Conservation (phyloP, 2,797 vertebrate genomes). For the Pipistrellus pygmaeus region DNA sequence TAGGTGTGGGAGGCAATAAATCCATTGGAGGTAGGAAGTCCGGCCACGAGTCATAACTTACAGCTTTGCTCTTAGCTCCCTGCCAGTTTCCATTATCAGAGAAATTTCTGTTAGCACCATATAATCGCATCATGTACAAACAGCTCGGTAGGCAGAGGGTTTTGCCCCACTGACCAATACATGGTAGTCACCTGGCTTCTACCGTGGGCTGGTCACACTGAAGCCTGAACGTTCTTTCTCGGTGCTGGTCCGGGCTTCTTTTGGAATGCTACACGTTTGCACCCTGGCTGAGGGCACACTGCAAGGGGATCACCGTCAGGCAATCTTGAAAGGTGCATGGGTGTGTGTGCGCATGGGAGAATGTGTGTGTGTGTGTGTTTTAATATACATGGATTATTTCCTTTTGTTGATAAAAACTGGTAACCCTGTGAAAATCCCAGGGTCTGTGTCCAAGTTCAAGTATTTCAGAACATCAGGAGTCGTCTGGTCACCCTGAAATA, state of each 20-base stretch:
- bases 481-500: conserved; percentile 45
- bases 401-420: conserved; percentile 49
- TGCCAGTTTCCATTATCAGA: conserved; percentile 85
- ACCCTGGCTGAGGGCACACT: background rate
- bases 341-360: background rate
- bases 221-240: conserved; percentile 78
- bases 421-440: background rate
- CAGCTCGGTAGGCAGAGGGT: conserved; percentile 75
- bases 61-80: conserved; percentile 83
- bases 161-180: conserved; percentile 79
- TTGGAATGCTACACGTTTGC: conserved; percentile 69
- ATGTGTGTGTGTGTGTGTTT: background rate
- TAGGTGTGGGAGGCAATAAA: conserved; percentile 77
- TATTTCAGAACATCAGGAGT: conserved; percentile 20
- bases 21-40: conserved; percentile 83
- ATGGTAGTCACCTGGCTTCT: conserved; percentile 83
- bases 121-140: conserved; percentile 79
- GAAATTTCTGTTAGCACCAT: conserved; percentile 83
- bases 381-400: background rate
- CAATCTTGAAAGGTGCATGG: background rate
- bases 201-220: conserved; percentile 66
- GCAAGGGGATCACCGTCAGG: background rate
- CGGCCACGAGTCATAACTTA: conserved; percentile 83
- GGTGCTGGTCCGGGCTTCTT: conserved; percentile 49
- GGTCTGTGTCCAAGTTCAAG: background rate